Conservation (phyloP, 2,113 vertebrate genomes). For the Bothrops jararaca region DNA sequence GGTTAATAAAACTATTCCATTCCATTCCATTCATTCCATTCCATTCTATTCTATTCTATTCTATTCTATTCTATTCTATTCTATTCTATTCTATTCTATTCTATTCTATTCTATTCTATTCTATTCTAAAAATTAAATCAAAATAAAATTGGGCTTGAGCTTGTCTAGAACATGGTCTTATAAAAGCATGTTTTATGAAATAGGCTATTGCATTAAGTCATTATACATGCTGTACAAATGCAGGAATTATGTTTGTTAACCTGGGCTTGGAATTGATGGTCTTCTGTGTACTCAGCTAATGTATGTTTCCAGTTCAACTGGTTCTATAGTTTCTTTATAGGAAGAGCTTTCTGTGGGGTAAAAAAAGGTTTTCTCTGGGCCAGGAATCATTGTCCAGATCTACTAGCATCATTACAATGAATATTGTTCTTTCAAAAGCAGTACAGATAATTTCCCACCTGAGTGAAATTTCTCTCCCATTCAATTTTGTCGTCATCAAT, state of each 20-base stretch:
- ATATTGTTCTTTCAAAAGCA: not conserved
- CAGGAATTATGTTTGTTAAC: not conserved
- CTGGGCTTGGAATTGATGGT: not conserved
- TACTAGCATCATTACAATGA: not conserved
- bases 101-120: no score
- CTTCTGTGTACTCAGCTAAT: not conserved
- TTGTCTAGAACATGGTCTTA: not conserved
- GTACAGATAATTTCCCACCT: not conserved
- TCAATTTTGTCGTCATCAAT: not conserved
- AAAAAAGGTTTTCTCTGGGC: not conserved
- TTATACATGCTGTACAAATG: not conserved
- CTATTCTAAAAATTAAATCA: not conserved
- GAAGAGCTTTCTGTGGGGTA: not conserved
- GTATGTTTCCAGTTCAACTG: not conserved
- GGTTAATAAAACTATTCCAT: no score
- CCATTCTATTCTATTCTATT: no score
- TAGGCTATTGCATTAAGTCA: not conserved
- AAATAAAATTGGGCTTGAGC: not conserved
- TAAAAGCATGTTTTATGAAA: not conserved
- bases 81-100: no score
- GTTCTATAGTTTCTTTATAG: not conserved
- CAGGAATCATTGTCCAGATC: not conserved
- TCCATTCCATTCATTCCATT: no score
- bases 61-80: accelerated
- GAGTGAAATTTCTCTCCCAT: not conserved